A percentile compares a stretch with the other conserved stretches of the same genome.
Conservation (phyloP, 2,797 vertebrate genomes). For the Channa striata region DNA sequence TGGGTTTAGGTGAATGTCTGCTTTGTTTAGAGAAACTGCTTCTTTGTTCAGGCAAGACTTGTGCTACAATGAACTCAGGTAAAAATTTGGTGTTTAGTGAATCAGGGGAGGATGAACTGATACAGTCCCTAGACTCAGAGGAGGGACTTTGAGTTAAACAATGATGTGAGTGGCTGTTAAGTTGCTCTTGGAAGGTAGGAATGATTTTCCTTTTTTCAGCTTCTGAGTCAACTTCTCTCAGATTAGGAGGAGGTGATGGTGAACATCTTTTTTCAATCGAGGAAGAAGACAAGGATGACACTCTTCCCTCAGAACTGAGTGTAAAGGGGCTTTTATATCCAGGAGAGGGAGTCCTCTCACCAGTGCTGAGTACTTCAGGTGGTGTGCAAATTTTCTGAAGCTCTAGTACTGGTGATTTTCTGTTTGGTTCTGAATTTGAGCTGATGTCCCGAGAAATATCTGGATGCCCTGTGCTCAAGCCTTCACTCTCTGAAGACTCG, state of each 20-base stretch:
- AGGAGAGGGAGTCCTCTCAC: constrained; percentile 61
- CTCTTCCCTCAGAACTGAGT: constrained; percentile 46
- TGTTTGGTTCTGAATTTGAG: constrained; percentile 51
- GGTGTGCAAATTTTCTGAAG: constrained; percentile 24
- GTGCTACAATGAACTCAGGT: constrained; percentile 33
- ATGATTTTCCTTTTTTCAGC: constrained; percentile 51
- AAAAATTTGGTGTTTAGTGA: constrained; percentile 35
- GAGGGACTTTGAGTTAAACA: constrained; percentile 50
- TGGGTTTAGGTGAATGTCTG: constrained; percentile 46
- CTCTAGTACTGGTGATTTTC: constrained; percentile 34
- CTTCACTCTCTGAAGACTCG: constrained; percentile 43
- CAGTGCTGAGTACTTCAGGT: constrained; percentile 33
- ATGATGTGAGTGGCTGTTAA: constrained; percentile 57
- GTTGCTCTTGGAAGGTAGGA: constrained; percentile 46
- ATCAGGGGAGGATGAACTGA: constrained; percentile 43
- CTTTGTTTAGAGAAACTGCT: constrained; percentile 23
- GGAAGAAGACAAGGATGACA: constrained; percentile 60
- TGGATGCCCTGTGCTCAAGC: constrained; percentile 37
- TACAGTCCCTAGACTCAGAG: constrained; percentile 38
- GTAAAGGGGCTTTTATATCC: constrained; percentile 49
- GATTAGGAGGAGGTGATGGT: constrained; percentile 46
- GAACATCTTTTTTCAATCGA: constrained; percentile 64
- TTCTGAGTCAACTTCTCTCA: constrained; percentile 38
- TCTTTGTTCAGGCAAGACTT: constrained; percentile 36
- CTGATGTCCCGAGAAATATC: constrained; percentile 33